Evolutionary conservation across 2,797 vertebrate genomes (phyloP).

Genomic region (Toxotes lorentzi): DNA sequence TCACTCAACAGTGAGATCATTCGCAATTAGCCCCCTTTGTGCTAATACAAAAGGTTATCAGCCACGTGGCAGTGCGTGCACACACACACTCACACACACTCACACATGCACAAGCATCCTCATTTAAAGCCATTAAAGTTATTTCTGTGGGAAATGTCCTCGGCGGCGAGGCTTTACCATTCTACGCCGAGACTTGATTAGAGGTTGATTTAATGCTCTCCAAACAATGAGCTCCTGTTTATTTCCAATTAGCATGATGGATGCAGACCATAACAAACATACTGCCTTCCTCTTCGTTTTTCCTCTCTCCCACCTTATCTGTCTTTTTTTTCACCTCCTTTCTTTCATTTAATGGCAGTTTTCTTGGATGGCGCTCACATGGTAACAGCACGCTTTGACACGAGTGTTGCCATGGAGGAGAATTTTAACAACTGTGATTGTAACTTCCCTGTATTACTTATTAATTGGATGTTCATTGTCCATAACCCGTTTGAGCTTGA

Average conservation of each 20-base stretch:
- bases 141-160: conserved; percentile 63
- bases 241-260: conserved; percentile 82
- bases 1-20: conserved; percentile 60
- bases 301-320: conserved; percentile 17
- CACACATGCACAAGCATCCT: conserved; percentile 20
- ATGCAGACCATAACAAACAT: conserved; percentile 71
- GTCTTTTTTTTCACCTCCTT: conserved; percentile 14
- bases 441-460: conserved; percentile 47
- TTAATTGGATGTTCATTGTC: conserved; percentile 65
- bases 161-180: conserved; percentile 38
- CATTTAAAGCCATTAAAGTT: conserved; percentile 69
- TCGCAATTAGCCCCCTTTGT: conserved; percentile 67
- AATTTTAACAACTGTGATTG: conserved; percentile 53
- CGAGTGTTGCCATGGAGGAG: conserved; percentile 67
- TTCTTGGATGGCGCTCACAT: conserved; percentile 43
- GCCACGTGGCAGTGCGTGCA: conserved; percentile 1
- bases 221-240: conserved; percentile 77
- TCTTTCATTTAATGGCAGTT: conserved; percentile 42
- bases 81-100: conserved; percentile 17
- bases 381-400: conserved; percentile 61
- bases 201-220: conserved; percentile 77
- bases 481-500: conserved; percentile 38
- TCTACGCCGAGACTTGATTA: conserved; percentile 71
- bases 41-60: conserved; percentile 67
- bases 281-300: conserved; percentile 22